Evolutionary conservation across 2,113 vertebrate genomes (phyloP), one percentile per base, ranked within the genome.

Genomic region (Capreolus pygargus): DNA sequence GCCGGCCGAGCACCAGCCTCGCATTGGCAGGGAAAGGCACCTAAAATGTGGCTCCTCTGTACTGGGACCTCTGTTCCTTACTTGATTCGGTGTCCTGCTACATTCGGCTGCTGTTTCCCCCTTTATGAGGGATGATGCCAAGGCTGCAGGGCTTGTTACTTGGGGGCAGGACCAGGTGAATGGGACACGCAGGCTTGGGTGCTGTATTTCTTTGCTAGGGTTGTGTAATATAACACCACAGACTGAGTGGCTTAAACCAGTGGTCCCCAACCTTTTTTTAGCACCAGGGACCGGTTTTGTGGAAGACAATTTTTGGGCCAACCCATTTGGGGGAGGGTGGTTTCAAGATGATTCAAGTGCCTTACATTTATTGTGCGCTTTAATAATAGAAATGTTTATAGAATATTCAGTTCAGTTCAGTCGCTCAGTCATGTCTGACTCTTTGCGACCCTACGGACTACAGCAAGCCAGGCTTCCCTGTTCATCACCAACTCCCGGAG

Each of bases 1-100:
- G 21, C 15, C 11, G 39, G 9, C 14, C 7, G 36, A 36, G 39
- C 27, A 14, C 64, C 43, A 89, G 17, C 30, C 64, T 89, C 4
- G 0, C 2, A 0, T 1, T 39, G 78, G 17, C 13, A 58, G 39
- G 39, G 30, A 15, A 2, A 14, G 47, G 8, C 45, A 6, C 76
- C 33, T 33, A 57, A 33, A 82, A 45, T 7, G 7, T 64, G 11
- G 6, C 50, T 76, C 57, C 39, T 91, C 50, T 17, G 9, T n/a
- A 25, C 25, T 39, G 0, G 43, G 82, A 39, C 89, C 43, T n/a
- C 4, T 9, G 16, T n/a, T 43, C 54, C 43, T 86, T 82, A 0
- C 78, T 83, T 60, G 19, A 36, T 7, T 27, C 0, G 9, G 78
- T 61, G 27, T 95, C 86, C 85, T 57, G 4, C 83, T 47, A 54